phyloP scores from a whole-genome alignment of 2,113 vertebrate species.

The Phylloscopus whistleri region DNA sequence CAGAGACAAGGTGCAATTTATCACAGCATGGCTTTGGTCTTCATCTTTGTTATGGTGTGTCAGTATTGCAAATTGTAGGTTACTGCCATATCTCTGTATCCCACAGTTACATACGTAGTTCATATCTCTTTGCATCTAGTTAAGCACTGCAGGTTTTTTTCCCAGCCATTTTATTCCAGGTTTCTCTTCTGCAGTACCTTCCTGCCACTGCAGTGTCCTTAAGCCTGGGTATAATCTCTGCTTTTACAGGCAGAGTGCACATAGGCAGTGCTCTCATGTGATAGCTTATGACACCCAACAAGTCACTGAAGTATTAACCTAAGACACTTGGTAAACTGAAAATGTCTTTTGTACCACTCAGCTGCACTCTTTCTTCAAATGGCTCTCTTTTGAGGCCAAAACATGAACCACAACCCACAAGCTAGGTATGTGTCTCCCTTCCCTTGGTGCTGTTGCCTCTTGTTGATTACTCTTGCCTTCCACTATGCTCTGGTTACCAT shows the following conservation, averaged over 20 bases:
- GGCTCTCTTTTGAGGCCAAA: neutral
- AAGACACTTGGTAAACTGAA: neutral
- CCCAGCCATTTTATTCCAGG: neutral
- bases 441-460: neutral
- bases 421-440: neutral
- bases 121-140: neutral
- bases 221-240: neutral
- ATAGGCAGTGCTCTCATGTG: neutral
- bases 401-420: neutral
- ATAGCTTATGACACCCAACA: neutral
- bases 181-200: neutral
- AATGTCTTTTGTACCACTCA: neutral
- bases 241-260: neutral
- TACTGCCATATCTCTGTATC: neutral
- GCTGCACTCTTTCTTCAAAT: neutral
- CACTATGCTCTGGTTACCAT: neutral
- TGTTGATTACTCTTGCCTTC: neutral
- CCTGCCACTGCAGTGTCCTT: neutral
- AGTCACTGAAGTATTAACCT: neutral
- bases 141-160: neutral
- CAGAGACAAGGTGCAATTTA: neutral
- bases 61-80: neutral
- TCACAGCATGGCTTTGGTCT: neutral
- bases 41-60: neutral
- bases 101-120: neutral